A percentile compares a stretch with the other conserved stretches of the same genome.
Evolutionary conservation across 2,113 vertebrate genomes (phyloP).

Genomic region (Salvelinus namaycush): DNA sequence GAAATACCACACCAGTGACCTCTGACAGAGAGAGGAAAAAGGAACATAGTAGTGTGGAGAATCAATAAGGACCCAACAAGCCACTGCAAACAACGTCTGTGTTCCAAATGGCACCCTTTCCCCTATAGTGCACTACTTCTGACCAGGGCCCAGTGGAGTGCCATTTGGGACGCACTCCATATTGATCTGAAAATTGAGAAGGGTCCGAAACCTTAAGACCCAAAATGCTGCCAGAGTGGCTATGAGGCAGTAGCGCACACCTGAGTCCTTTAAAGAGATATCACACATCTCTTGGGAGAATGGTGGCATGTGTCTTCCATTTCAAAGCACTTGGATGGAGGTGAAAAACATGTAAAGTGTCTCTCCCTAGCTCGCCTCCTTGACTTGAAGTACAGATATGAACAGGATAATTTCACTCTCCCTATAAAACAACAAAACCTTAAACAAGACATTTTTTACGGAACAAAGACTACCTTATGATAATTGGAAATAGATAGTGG

Average conservation of each 20-base stretch:
- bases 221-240: neutral
- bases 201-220: neutral
- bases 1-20: slow-evolving; percentile 18
- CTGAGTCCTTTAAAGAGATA: neutral
- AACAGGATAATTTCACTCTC: slow-evolving; percentile 5
- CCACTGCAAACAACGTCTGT: neutral
- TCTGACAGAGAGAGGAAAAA: neutral
- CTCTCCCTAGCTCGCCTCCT: neutral
- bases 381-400: slow-evolving; percentile 15
- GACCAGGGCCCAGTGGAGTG: too few relatives aligned
- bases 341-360: neutral
- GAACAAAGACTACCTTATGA: slow-evolving; percentile 14
- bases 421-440: neutral
- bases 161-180: neutral
- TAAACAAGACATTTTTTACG: too few relatives aligned
- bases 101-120: too few relatives aligned
- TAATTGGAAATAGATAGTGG: slow-evolving; percentile 47
- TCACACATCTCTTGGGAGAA: neutral
- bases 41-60: neutral
- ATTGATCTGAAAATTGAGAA: slow-evolving; percentile 3
- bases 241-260: neutral
- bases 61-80: neutral
- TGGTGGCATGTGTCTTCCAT: neutral
- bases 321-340: slow-evolving; percentile 1
- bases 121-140: too few relatives aligned